Conservation (phyloP, 1,140 invertebrate genomes). For the Ptiloglossa arizonensis region DNA sequence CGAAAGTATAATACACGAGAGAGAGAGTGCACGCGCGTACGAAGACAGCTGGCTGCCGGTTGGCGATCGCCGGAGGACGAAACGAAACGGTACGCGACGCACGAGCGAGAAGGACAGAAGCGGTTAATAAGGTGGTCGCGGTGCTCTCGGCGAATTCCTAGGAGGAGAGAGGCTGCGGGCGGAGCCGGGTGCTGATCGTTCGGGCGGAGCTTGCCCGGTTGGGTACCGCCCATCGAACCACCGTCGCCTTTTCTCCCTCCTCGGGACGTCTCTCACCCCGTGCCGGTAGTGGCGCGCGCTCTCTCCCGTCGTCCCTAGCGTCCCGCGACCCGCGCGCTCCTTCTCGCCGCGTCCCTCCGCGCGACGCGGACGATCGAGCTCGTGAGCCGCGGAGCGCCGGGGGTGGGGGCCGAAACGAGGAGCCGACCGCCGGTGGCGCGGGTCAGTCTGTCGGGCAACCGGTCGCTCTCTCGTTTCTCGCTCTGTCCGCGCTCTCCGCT, state of each 20-base stretch:
- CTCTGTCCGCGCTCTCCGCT: conserved; percentile 59
- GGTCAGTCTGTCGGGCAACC: conserved; percentile 82
- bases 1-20: background rate
- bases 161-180: conserved; percentile 57
- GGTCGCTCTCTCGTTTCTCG: conserved; percentile 74
- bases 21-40: conserved; percentile 23
- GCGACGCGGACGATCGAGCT: conserved; percentile 30
- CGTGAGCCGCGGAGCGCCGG: conserved; percentile 48
- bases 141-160: conserved; percentile 17
- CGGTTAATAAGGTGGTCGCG: conserved; percentile 54
- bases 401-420: conserved; percentile 72
- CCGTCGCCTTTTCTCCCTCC: conserved; percentile 53
- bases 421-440: conserved; percentile 78
- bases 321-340: conserved; percentile 76
- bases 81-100: background rate
- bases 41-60: conserved; percentile 62
- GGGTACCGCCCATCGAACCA: conserved; percentile 71
- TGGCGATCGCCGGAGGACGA: conserved; percentile 34
- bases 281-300: conserved; percentile 77
- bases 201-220: conserved; percentile 69
- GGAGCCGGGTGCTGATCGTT: conserved; percentile 54
- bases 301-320: conserved; percentile 53
- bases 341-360: conserved; percentile 71
- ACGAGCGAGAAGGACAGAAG: conserved; percentile 42
- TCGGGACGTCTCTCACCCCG: conserved; percentile 56